phyloP scores from a whole-genome alignment of 35 echinoderm and acorn worm species.

The Ophiothrix spiculata region DNA sequence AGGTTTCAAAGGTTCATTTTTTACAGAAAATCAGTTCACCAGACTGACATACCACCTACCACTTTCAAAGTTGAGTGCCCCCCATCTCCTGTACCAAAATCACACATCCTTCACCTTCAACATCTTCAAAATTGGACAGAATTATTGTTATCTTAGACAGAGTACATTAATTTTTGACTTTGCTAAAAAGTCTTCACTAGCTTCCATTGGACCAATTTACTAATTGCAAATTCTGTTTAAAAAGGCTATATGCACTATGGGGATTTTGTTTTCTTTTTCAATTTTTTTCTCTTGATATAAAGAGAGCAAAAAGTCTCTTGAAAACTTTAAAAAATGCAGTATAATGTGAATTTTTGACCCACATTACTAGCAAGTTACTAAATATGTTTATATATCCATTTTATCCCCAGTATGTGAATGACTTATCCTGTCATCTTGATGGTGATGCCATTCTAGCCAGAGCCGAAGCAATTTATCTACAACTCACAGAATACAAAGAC shows the following conservation, averaged over 20 bases:
- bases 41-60: too few species aligned
- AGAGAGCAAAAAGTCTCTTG: not conserved
- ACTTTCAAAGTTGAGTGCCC: too few species aligned
- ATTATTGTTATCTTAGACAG: too few species aligned
- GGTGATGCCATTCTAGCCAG: conserved; percentile 66
- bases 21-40: too few species aligned
- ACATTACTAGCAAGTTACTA: not conserved
- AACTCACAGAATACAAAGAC: conserved; percentile 51
- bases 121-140: too few species aligned
- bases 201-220: too few species aligned
- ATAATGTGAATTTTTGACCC: not conserved
- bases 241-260: not conserved
- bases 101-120: too few species aligned
- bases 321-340: not conserved
- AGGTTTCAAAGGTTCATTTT: too few species aligned
- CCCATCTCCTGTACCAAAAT: too few species aligned
- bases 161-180: too few species aligned
- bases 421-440: conserved; percentile 66
- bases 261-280: not conserved
- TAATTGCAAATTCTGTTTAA: not conserved
- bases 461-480: conserved; percentile 87
- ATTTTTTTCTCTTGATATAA: not conserved
- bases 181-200: too few species aligned
- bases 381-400: not conserved
- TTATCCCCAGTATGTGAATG: conserved; percentile 84